phyloP scores from a whole-genome alignment of 2,797 vertebrate genomes.

The Anas bernieri region DNA sequence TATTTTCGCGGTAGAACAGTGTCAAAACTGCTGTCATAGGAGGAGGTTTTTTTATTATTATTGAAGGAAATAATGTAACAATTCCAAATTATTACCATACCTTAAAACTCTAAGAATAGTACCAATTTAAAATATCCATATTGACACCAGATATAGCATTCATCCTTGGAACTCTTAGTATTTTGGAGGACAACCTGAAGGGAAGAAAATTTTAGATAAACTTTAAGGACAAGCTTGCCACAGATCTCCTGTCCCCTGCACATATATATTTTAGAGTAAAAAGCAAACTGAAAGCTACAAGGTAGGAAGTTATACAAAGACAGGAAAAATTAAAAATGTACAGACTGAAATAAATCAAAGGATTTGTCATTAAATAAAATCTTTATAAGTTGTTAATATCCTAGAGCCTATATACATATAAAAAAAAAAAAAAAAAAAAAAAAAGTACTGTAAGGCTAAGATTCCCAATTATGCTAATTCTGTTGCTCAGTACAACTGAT shows the following conservation, averaged over 20 bases:
- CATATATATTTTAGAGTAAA: background rate
- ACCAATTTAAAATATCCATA: background rate
- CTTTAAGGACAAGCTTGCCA: background rate
- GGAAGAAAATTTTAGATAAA: background rate
- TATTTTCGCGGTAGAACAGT: background rate
- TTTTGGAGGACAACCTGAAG: background rate
- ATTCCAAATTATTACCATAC: background rate
- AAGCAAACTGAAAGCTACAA: background rate
- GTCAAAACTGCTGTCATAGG: background rate
- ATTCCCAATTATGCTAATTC: background rate
- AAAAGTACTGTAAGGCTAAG: background rate
- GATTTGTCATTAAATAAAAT: background rate
- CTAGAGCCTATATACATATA: background rate
- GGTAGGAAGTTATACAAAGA: background rate
- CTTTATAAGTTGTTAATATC: background rate
- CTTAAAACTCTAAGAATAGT: background rate
- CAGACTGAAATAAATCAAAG: background rate
- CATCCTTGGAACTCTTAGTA: background rate
- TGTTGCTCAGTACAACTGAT: no score
- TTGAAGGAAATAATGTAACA: no score
- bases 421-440: background rate
- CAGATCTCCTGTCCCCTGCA: background rate
- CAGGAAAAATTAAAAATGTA: background rate
- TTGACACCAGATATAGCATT: background rate
- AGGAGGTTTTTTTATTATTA: background rate